These are phyloP conservation scores for Diabrotica virgifera DNA, from an alignment of 1,140 invertebrate genomes.

Conservation along the genomic window DNA sequence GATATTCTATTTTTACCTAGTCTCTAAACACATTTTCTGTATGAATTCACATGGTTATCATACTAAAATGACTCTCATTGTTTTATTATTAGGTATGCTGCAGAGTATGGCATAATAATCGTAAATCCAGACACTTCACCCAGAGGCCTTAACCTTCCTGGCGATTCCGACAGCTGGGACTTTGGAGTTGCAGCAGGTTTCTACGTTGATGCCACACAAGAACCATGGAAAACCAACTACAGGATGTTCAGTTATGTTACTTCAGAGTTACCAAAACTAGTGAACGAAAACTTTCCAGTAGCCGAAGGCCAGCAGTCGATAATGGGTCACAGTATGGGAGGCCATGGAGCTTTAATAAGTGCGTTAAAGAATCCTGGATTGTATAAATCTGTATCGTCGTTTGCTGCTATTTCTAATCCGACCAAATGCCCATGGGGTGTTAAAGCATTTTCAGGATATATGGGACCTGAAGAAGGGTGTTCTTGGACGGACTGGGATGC, in stretches of 20 bases:
- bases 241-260: slow-evolving; percentile 97
- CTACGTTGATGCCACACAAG: slow-evolving; percentile 88
- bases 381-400: slow-evolving; percentile 91
- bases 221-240: slow-evolving; percentile 93
- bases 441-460: slow-evolving; percentile 84
- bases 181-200: slow-evolving; percentile 95
- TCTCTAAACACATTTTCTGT: too few species aligned
- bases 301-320: slow-evolving; percentile 67
- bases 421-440: slow-evolving; percentile 80
- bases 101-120: slow-evolving; percentile 78
- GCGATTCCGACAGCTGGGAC: slow-evolving; percentile 88
- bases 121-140: slow-evolving; percentile 96
- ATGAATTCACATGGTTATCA: too few species aligned
- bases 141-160: slow-evolving; percentile 81
- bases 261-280: slow-evolving; percentile 78
- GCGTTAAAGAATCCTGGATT: slow-evolving; percentile 88
- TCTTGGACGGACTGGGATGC: slow-evolving; percentile 89
- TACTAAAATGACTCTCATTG: neutral
- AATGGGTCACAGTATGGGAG: slow-evolving; percentile 95
- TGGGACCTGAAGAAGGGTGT: slow-evolving; percentile 65
- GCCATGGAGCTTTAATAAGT: slow-evolving; percentile 92
- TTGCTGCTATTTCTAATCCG: slow-evolving; percentile 94
- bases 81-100: slow-evolving; percentile 58
- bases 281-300: slow-evolving; percentile 71
- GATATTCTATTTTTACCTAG: too few species aligned